Evolutionary conservation across 35 echinoderm and acorn worm genomes (phyloP).

Genomic region (Eucidaris tribuloides): DNA sequence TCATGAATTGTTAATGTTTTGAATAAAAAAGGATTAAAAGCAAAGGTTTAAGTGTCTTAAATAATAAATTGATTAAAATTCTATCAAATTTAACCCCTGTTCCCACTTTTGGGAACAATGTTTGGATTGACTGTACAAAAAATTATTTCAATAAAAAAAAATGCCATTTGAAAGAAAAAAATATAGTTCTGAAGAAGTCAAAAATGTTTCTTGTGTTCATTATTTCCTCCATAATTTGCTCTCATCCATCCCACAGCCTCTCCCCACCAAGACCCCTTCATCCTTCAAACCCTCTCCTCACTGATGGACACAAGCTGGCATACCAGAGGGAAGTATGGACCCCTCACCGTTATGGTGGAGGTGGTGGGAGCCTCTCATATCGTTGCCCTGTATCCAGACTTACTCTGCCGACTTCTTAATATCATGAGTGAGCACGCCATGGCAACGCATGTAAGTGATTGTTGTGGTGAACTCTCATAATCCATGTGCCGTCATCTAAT

Average conservation of each 20-base stretch:
- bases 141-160: too few relatives aligned
- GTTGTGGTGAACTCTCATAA: not conserved
- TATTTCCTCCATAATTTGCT: not conserved
- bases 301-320: slow-evolving; percentile 61
- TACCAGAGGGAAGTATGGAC: slow-evolving; percentile 86
- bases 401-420: slow-evolving; percentile 57
- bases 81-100: too few relatives aligned
- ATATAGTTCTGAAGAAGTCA: not conserved
- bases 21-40: too few relatives aligned
- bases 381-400: slow-evolving; percentile 55
- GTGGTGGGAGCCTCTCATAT: slow-evolving; percentile 47
- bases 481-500: too few relatives aligned
- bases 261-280: slow-evolving; percentile 52
- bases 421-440: slow-evolving; percentile 74
- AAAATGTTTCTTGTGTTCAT: not conserved
- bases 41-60: too few relatives aligned
- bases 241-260: not conserved
- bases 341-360: slow-evolving; percentile 44
- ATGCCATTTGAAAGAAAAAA: not conserved
- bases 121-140: too few relatives aligned
- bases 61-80: too few relatives aligned
- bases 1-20: too few relatives aligned
- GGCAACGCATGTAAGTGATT: slow-evolving; percentile 84
- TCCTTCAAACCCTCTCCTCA: slow-evolving; percentile 35
- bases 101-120: too few relatives aligned